Evolutionary conservation across 2,113 vertebrate genomes (phyloP).

Genomic region (Pandion haliaetus): DNA sequence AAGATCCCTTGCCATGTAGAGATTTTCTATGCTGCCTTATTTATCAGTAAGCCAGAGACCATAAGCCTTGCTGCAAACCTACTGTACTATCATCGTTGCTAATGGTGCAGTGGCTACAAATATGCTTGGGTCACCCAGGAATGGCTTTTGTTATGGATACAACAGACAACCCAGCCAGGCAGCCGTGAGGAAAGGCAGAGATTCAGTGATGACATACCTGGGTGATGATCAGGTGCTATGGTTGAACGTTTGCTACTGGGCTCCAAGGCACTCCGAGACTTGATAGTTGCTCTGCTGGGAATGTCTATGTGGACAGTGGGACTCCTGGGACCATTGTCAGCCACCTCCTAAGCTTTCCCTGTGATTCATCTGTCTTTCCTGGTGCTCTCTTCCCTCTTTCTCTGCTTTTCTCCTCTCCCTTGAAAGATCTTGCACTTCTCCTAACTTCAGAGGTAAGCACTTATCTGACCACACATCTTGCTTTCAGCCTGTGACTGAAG

Average conservation of each 20-base stretch:
- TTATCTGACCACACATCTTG: background rate
- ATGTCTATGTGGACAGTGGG: background rate
- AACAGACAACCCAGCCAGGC: background rate
- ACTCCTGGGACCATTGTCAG: background rate
- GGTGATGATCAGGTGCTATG: background rate
- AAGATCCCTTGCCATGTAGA: background rate
- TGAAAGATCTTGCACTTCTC: background rate
- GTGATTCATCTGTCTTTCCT: background rate
- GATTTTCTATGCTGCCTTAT: background rate
- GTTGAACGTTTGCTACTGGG: background rate
- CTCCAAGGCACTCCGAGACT: background rate
- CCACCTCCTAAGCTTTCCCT: background rate
- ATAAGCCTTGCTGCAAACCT: background rate
- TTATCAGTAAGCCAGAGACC: background rate
- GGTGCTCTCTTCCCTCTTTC: background rate
- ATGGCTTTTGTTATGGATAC: background rate
- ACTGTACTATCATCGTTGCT: background rate
- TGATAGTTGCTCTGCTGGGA: background rate
- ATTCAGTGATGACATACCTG: background rate
- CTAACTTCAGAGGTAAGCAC: background rate
- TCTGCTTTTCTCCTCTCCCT: background rate
- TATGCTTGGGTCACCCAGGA: background rate
- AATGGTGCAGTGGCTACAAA: background rate
- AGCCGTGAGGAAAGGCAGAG: background rate
- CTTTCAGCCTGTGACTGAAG: background rate